A percentile compares a stretch with the other conserved stretches of the same genome.
These are phyloP conservation scores for Gasterosteus nipponicus DNA, from an alignment of 2,113 vertebrate species.

Conservation along the genomic window DNA sequence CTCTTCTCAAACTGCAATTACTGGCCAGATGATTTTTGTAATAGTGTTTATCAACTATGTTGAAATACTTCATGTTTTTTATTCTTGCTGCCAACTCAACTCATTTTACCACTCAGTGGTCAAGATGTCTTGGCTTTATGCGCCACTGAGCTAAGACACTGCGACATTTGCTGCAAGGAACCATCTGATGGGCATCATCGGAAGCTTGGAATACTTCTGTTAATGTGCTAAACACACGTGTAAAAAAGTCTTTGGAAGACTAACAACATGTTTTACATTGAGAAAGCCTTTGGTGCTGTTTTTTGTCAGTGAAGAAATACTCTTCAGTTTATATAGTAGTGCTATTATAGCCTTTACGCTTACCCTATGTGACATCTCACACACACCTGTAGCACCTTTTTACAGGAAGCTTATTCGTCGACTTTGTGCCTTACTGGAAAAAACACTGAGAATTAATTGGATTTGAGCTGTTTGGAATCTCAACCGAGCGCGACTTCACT, in stretches of 20 bases:
- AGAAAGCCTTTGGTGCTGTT: background rate
- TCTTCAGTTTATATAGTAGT: no score
- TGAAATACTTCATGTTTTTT: background rate
- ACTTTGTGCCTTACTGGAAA: no score
- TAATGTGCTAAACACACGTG: background rate
- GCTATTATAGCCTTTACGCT: no score
- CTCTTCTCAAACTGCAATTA: background rate
- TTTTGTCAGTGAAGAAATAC: no score
- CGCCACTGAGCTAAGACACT: background rate
- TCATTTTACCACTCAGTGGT: background rate
- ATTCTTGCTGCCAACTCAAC: background rate
- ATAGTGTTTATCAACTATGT: background rate
- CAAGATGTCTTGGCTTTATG: background rate
- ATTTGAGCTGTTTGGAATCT: background rate
- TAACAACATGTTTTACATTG: background rate
- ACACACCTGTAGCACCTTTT: no score
- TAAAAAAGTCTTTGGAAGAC: background rate
- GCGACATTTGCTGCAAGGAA: background rate
- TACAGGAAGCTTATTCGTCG: no score
- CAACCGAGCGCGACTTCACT: background rate
- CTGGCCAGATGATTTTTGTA: background rate
- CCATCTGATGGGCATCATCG: background rate
- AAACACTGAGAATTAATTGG: no score
- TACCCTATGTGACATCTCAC: no score
- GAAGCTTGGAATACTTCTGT: background rate